A percentile compares a stretch with the other conserved stretches of the same genome.
These are phyloP conservation scores for Suricata suricatta DNA, from an alignment of 2,113 vertebrate genomes.

Conservation along the genomic window DNA sequence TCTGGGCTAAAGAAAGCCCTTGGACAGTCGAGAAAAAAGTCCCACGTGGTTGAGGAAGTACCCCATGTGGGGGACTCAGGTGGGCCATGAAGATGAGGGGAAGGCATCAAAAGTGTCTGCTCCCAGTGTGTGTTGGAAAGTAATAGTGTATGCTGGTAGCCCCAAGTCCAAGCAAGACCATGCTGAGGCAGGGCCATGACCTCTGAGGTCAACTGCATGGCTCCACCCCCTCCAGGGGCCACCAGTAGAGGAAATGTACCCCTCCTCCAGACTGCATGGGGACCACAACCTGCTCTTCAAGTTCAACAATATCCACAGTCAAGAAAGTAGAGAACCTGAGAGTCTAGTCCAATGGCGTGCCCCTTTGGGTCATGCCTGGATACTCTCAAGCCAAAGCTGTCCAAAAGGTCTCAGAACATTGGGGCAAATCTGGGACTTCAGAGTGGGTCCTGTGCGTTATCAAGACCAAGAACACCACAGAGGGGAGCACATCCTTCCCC, in stretches of 20 bases:
- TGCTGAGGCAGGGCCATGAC: neutral
- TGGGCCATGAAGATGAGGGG: rapidly evolving
- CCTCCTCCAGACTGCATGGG: too few species aligned
- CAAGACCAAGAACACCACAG: neutral
- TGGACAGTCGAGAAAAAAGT: neutral
- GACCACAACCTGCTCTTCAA: neutral
- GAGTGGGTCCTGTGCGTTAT: neutral
- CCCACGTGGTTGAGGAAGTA: too few species aligned
- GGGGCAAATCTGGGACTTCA: neutral
- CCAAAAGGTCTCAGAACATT: neutral
- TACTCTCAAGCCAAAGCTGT: neutral
- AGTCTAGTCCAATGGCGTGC: neutral
- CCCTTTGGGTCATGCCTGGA: neutral
- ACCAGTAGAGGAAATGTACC: neutral
- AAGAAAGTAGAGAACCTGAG: neutral
- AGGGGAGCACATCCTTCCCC: neutral
- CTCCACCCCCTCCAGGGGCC: neutral
- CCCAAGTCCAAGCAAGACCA: neutral
- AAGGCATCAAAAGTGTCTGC: neutral
- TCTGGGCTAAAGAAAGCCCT: neutral
- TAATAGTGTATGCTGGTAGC: rapidly evolving
- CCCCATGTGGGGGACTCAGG: rapidly evolving
- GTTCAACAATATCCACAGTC: neutral
- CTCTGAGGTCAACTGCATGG: too few species aligned
- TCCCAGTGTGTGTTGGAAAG: neutral